phyloP scores from a whole-genome alignment of 2,797 vertebrate species.

The Percopsis omiscomaycus region DNA sequence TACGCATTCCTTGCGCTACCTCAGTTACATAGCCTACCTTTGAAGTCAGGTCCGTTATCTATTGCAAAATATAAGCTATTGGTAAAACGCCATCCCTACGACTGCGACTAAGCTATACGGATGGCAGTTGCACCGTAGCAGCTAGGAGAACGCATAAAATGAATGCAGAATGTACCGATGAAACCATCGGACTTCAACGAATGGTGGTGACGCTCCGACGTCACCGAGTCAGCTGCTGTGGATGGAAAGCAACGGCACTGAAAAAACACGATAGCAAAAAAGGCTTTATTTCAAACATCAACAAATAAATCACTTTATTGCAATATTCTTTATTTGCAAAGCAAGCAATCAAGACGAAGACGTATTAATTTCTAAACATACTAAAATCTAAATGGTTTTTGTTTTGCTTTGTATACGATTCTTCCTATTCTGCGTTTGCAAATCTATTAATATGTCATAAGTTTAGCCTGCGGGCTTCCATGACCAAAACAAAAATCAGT shows the following conservation, averaged over 20 bases:
- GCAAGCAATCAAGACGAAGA: too few species aligned
- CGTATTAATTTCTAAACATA: too few species aligned
- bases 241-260: not conserved
- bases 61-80: not conserved
- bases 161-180: not conserved
- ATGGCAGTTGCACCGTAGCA: not conserved
- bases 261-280: not conserved
- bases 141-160: not conserved
- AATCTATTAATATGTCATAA: too few species aligned
- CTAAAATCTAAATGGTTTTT: too few species aligned
- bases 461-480: too few species aligned
- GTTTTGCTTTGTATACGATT: too few species aligned
- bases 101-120: not conserved
- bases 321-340: too few species aligned
- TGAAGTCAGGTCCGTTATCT: slow-evolving; percentile 1
- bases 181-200: not conserved
- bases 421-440: too few species aligned
- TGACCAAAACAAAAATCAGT: too few species aligned
- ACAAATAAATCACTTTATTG: not conserved
- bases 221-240: slow-evolving; percentile 12
- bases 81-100: not conserved
- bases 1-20: not conserved
- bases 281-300: not conserved
- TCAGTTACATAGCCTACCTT: not conserved
- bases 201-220: slow-evolving; percentile 11